Conservation (phyloP, 2,888 invertebrate genomes). For the Acanthosoma haemorrhoidale region DNA sequence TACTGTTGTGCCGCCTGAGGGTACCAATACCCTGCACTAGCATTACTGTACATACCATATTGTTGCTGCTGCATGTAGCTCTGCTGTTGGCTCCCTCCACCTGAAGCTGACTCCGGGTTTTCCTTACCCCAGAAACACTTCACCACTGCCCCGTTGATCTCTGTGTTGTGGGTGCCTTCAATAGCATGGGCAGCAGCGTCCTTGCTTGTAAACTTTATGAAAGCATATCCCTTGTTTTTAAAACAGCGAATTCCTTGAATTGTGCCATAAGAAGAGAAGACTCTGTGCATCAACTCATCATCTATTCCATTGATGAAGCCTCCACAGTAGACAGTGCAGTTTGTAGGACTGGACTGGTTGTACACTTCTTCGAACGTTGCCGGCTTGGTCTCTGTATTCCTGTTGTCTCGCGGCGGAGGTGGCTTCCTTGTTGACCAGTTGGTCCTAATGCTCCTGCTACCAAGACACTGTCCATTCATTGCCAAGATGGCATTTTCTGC, state of each 20-base stretch:
- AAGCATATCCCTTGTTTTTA: conserved; percentile 98
- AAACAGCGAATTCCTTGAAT: conserved; percentile 97
- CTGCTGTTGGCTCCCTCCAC: conserved; percentile 29
- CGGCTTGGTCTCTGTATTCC: conserved; percentile 52
- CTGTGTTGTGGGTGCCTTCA: conserved; percentile 90
- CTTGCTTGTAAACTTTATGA: conserved; percentile 94
- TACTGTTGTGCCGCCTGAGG: conserved; percentile 62
- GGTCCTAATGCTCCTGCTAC: conserved; percentile 94
- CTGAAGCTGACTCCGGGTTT: conserved; percentile 20
- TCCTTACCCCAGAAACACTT: conserved; percentile 99
- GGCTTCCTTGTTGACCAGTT: conserved; percentile 99
- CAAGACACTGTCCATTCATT: conserved; percentile 99
- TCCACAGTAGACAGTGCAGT: conserved; percentile 97
- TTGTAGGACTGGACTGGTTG: conserved; percentile 95
- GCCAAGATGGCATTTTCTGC: conserved; percentile 96
- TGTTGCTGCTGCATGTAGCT: conserved; percentile 42
- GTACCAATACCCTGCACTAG: conserved; percentile 76
- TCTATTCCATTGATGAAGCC: conserved; percentile 89
- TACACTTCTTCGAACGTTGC: conserved; percentile 72
- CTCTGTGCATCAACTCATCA: conserved; percentile 93
- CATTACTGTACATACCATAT: conserved; percentile 47
- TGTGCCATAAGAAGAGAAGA: conserved; percentile 88
- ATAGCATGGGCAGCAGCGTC: conserved; percentile 97
- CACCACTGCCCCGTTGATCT: conserved; percentile 89
- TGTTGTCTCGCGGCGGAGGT: conserved; percentile 64